Evolutionary conservation across 1,140 invertebrate genomes (phyloP).

Genomic region (Ridgeia piscesae): DNA sequence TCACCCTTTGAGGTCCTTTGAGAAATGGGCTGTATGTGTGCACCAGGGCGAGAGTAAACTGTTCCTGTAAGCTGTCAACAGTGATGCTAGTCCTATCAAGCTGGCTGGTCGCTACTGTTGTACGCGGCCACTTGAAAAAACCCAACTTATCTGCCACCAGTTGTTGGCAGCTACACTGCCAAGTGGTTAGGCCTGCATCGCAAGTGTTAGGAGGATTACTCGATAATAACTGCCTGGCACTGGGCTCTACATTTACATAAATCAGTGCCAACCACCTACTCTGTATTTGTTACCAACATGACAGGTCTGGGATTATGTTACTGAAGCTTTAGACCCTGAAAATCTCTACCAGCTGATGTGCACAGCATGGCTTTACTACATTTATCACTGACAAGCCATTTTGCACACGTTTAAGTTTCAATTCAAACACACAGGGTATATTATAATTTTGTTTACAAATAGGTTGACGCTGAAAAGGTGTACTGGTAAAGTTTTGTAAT

Average conservation of each 20-base stretch:
- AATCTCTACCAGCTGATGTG: background rate
- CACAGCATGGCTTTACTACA: background rate
- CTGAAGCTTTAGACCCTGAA: background rate
- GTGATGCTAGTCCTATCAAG: background rate
- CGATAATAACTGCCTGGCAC: background rate
- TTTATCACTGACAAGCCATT: background rate
- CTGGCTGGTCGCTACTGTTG: background rate
- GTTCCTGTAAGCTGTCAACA: background rate
- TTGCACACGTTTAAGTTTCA: background rate
- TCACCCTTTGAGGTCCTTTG: background rate
- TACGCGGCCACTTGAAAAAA: background rate
- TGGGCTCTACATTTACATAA: background rate
- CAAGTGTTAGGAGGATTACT: background rate
- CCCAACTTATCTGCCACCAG: background rate
- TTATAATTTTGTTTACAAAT: background rate
- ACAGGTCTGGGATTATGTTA: background rate
- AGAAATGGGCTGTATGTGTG: background rate
- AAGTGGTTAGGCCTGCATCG: background rate
- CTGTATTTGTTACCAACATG: background rate
- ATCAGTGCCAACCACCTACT: background rate
- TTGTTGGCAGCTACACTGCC: background rate
- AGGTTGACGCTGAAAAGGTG: background rate
- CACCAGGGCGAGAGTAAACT: background rate
- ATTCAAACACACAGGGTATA: background rate
- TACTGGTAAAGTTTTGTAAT: background rate